Evolutionary conservation across 1,140 invertebrate species (phyloP).

Genomic region (Drosophila albomicans): DNA sequence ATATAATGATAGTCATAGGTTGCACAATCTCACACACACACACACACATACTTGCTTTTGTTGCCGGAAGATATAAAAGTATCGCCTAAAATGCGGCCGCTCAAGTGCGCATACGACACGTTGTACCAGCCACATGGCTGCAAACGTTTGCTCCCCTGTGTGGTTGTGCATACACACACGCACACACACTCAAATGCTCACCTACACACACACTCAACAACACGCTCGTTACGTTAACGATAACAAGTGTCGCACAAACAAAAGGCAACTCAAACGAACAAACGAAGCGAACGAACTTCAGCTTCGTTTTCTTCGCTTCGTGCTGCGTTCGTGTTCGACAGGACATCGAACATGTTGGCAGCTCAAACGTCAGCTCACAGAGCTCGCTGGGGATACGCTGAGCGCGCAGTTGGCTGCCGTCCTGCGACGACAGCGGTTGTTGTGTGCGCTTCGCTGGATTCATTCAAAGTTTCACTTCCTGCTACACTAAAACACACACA

Average conservation of each 20-base stretch:
- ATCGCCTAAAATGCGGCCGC: constrained; percentile 59
- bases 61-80: constrained; percentile 59
- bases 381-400: constrained; percentile 26
- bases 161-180: constrained; percentile 16
- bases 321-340: constrained; percentile 21
- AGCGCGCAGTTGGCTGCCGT: constrained; percentile 79
- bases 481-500: constrained; percentile 4
- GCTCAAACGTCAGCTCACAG: constrained; percentile 32
- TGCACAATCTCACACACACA: constrained; percentile 21
- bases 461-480: constrained; percentile 19
- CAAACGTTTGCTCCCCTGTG: constrained; percentile 24
- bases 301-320: constrained; percentile 7
- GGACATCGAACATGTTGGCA: constrained; percentile 57
- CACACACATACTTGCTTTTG: constrained; percentile 31
- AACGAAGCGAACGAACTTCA: no score
- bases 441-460: constrained; percentile 68
- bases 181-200: constrained; percentile 3
- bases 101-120: constrained; percentile 81
- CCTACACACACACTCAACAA: neutral
- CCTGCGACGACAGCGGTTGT: constrained; percentile 77
- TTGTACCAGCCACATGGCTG: constrained; percentile 49
- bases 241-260: constrained; percentile 79
- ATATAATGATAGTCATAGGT: constrained; percentile 65
- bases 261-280: constrained; percentile 35
- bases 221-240: constrained; percentile 46